A percentile compares a stretch with the other conserved stretches of the same genome.
These are phyloP conservation scores for Palloptera scutellata DNA, from an alignment of 2,888 invertebrate species.

Conservation along the genomic window DNA sequence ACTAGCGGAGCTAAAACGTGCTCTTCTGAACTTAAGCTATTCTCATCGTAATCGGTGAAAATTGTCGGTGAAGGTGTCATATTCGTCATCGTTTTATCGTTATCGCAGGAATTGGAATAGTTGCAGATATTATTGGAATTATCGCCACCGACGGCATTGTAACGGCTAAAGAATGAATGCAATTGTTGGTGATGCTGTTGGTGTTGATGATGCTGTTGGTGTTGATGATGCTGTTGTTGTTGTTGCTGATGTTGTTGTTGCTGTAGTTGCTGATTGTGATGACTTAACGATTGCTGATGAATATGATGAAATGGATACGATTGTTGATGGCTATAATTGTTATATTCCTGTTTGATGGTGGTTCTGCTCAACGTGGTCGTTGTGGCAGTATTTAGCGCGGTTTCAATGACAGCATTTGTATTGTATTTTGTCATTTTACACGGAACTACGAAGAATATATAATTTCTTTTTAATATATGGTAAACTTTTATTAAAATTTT, in stretches of 20 bases:
- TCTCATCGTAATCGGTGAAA: slow-evolving; percentile 63
- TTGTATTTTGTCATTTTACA: slow-evolving; percentile 50
- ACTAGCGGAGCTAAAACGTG: slow-evolving; percentile 64
- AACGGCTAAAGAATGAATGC: slow-evolving; percentile 54
- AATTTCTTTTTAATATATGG: not conserved
- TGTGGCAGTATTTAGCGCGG: slow-evolving; percentile 8
- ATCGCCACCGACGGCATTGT: slow-evolving; percentile 38
- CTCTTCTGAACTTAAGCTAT: slow-evolving; percentile 62
- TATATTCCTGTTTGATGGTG: slow-evolving; percentile 33
- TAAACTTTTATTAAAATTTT: not conserved
- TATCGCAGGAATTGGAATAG: slow-evolving; percentile 40
- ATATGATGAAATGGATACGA: slow-evolving; percentile 18
- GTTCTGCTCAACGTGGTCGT: slow-evolving; percentile 13
- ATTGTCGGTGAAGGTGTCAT: slow-evolving; percentile 56
- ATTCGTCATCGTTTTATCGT: slow-evolving; percentile 45
- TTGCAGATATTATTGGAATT: slow-evolving; percentile 38
- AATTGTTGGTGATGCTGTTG: slow-evolving; percentile 51
- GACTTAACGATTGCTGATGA: slow-evolving; percentile 26
- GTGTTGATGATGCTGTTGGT: slow-evolving; percentile 43
- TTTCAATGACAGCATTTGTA: slow-evolving; percentile 38
- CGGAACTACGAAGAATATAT: not conserved
- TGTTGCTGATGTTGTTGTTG: no score
- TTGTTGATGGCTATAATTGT: slow-evolving; percentile 37
- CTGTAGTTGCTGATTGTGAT: slow-evolving; percentile 33
- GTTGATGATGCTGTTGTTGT: slow-evolving; percentile 41